Percentiles rank a stretch among this genome's conserved stretches.
phyloP scores from a whole-genome alignment of 2,888 invertebrate species.

The Sisyra nigra region DNA sequence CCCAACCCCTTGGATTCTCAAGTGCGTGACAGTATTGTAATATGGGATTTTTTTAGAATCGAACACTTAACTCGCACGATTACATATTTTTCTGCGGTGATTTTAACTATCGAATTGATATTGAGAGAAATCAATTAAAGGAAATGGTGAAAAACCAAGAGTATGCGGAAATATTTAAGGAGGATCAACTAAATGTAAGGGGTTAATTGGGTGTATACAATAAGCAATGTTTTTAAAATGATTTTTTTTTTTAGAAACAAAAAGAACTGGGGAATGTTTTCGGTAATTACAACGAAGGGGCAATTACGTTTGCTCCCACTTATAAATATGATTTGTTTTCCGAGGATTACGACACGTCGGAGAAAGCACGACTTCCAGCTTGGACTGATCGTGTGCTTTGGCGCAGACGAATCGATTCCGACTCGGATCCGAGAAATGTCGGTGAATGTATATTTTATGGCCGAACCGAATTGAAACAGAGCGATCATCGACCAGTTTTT shows the following conservation, averaged over 20 bases:
- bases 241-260: slow-evolving; percentile 35
- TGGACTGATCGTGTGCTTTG: slow-evolving; percentile 98
- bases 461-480: slow-evolving; percentile 87
- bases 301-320: slow-evolving; percentile 84
- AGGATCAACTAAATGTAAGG: slow-evolving; percentile 68
- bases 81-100: slow-evolving; percentile 99
- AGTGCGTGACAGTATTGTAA: too few species aligned
- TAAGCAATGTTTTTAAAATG: not conserved
- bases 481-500: slow-evolving; percentile 93
- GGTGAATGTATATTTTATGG: slow-evolving; percentile 81
- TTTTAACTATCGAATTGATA: slow-evolving; percentile 95
- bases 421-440: slow-evolving; percentile 35
- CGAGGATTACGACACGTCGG: slow-evolving; percentile 98
- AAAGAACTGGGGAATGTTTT: slow-evolving; percentile 73
- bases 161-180: slow-evolving; percentile 55
- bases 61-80: slow-evolving; percentile 87
- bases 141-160: slow-evolving; percentile 62
- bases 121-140: slow-evolving; percentile 88
- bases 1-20: too few species aligned
- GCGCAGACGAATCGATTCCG: slow-evolving; percentile 56
- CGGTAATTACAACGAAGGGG: slow-evolving; percentile 84
- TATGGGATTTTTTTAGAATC: too few species aligned
- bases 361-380: slow-evolving; percentile 91
- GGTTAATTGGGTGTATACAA: slow-evolving; percentile 3
- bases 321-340: slow-evolving; percentile 98